Evolutionary conservation across 2,797 vertebrate genomes (phyloP).

Genomic region (Sebastes aleutianus): DNA sequence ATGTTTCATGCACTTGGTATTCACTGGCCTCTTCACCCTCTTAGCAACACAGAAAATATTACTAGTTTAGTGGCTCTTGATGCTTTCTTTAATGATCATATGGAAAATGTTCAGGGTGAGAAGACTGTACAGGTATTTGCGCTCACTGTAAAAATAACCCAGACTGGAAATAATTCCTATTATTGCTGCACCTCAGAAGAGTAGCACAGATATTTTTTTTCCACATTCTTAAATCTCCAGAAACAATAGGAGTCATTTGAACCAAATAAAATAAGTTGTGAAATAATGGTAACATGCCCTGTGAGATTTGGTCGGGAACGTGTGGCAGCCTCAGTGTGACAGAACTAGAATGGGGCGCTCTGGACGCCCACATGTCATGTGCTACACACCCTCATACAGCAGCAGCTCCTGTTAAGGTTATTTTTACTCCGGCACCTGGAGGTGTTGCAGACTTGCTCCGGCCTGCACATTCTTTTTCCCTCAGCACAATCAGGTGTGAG

Average conservation of each 20-base stretch:
- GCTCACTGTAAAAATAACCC: slow-evolving; percentile 5
- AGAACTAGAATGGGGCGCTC: slow-evolving; percentile 78
- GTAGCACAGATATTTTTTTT: slow-evolving; percentile 15
- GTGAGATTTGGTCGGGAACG: slow-evolving; percentile 55
- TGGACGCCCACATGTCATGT: slow-evolving; percentile 83
- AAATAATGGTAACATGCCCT: slow-evolving; percentile 72
- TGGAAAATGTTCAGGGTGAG: slow-evolving; percentile 3
- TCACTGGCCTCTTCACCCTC: not conserved
- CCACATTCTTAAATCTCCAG: slow-evolving; percentile 9
- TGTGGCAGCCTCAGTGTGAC: slow-evolving; percentile 55
- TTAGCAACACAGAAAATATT: not conserved
- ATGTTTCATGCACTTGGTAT: not conserved
- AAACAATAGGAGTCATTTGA: slow-evolving; percentile 31
- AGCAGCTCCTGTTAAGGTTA: slow-evolving; percentile 81
- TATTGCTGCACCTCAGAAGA: not conserved
- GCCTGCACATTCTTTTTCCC: slow-evolving; percentile 82
- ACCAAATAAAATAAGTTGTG: slow-evolving; percentile 38
- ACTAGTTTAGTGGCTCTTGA: not conserved
- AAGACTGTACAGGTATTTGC: not conserved
- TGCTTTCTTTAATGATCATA: not conserved
- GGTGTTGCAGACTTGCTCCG: slow-evolving; percentile 79
- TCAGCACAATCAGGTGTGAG: slow-evolving; percentile 88
- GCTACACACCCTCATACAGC: slow-evolving; percentile 78
- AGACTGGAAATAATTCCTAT: slow-evolving; percentile 15
- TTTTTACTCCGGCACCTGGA: slow-evolving; percentile 94